Evolutionary conservation across 2,113 vertebrate species (phyloP).

Genomic region (Bettongia penicillata): DNA sequence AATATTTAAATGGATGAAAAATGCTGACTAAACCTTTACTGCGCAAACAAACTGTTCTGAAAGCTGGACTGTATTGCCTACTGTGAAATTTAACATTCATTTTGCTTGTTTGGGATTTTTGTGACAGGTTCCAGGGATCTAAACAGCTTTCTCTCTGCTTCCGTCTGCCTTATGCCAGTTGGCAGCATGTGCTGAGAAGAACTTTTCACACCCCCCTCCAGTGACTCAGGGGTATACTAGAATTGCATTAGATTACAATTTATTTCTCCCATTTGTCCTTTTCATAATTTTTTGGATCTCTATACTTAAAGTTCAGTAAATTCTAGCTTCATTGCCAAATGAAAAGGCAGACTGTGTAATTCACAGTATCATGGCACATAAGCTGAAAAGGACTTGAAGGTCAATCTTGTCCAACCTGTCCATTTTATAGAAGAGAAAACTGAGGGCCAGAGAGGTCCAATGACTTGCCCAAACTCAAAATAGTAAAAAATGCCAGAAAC

Average conservation of each 20-base stretch:
- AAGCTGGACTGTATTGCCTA: neutral
- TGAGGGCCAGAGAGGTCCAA: neutral
- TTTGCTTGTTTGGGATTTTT: conserved; percentile 60
- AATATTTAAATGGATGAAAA: conserved; percentile 53
- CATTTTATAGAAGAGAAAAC: neutral
- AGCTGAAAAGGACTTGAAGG: neutral
- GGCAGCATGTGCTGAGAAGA: conserved; percentile 25
- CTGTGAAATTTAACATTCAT: conserved; percentile 32
- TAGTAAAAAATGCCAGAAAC: neutral
- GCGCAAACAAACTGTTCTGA: conserved; percentile 7
- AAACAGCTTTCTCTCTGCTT: conserved; percentile 15
- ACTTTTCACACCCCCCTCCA: conserved; percentile 4
- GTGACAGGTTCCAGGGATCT: conserved; percentile 54
- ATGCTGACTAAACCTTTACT: conserved; percentile 10
- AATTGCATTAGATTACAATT: conserved; percentile 23
- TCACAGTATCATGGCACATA: neutral
- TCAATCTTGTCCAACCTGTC: neutral
- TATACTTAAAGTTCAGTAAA: conserved; percentile 46
- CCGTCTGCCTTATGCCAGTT: neutral
- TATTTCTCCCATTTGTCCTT: conserved; percentile 50
- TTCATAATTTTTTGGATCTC: neutral
- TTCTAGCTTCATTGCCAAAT: conserved; percentile 32
- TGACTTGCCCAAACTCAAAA: neutral
- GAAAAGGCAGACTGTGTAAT: conserved; percentile 7
- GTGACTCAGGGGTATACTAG: neutral